These are phyloP conservation scores for Stomatorhinus walkeri DNA, from an alignment of 2,797 vertebrate genomes.

Conservation along the genomic window DNA sequence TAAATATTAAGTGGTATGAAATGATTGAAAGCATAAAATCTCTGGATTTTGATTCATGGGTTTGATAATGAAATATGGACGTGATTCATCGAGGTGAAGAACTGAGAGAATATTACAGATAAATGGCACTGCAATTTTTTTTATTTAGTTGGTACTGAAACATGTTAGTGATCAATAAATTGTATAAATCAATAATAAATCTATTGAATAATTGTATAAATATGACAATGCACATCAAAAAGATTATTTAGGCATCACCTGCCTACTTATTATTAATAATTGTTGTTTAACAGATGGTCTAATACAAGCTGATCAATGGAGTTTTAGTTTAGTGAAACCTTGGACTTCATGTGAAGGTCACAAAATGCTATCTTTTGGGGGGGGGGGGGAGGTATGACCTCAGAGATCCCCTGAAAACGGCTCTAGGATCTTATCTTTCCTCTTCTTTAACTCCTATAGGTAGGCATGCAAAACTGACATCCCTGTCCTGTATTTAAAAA, in stretches of 20 bases:
- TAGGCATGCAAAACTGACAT: background rate
- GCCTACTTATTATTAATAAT: background rate
- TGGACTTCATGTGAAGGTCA: background rate
- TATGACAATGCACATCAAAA: conserved; percentile 26
- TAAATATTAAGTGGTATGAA: conserved; percentile 1
- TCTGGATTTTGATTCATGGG: background rate
- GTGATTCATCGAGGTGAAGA: background rate
- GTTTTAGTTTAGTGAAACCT: background rate
- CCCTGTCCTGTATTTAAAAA: background rate
- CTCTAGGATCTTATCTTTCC: background rate
- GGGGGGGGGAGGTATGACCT: background rate
- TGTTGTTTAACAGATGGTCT: background rate
- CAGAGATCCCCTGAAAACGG: background rate
- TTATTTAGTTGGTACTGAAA: background rate
- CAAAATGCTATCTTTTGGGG: background rate
- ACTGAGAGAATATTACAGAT: background rate
- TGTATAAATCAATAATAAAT: background rate
- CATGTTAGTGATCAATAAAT: background rate
- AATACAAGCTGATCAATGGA: background rate
- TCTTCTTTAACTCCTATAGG: background rate
- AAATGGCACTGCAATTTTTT: background rate
- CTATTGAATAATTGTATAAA: background rate
- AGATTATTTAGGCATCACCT: conserved; percentile 30
- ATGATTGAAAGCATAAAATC: background rate
- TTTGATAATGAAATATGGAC: background rate